phyloP scores from a whole-genome alignment of 2,888 invertebrate species.

The Heliothis peltigera region DNA sequence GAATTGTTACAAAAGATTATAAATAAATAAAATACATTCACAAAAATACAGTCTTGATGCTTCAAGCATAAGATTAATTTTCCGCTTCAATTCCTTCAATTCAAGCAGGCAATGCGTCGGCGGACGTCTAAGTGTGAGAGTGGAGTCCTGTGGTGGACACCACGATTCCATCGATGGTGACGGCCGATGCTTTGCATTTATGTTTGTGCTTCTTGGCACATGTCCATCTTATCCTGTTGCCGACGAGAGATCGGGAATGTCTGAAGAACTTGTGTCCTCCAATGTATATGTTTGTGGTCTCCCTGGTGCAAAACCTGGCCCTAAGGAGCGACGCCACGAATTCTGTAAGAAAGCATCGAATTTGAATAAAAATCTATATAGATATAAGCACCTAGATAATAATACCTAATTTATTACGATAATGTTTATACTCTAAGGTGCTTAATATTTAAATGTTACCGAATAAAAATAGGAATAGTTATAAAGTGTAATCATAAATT shows the following conservation, averaged over 20 bases:
- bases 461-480: background rate
- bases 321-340: constrained; percentile 77
- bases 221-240: constrained; percentile 84
- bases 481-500: background rate
- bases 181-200: constrained; percentile 83
- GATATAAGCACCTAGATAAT: background rate
- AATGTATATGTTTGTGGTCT: constrained; percentile 79
- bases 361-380: background rate
- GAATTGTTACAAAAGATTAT: background rate
- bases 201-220: constrained; percentile 84
- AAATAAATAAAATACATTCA: background rate
- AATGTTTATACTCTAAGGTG: too few relatives aligned
- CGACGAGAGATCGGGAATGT: constrained; percentile 82
- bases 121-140: constrained; percentile 66
- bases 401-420: too few relatives aligned
- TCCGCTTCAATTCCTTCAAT: constrained; percentile 13
- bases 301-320: constrained; percentile 71
- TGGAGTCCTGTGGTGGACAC: constrained; percentile 80
- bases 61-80: background rate
- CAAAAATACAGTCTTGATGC: too few relatives aligned
- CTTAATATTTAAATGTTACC: background rate
- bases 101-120: constrained; percentile 3
- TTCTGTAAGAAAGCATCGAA: constrained; percentile 62
- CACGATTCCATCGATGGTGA: constrained; percentile 81
- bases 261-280: constrained; percentile 84